Percentiles rank a stretch among this genome's conserved stretches.
Conservation (phyloP, 2,797 vertebrate genomes). For the Onychomys arenicola region DNA sequence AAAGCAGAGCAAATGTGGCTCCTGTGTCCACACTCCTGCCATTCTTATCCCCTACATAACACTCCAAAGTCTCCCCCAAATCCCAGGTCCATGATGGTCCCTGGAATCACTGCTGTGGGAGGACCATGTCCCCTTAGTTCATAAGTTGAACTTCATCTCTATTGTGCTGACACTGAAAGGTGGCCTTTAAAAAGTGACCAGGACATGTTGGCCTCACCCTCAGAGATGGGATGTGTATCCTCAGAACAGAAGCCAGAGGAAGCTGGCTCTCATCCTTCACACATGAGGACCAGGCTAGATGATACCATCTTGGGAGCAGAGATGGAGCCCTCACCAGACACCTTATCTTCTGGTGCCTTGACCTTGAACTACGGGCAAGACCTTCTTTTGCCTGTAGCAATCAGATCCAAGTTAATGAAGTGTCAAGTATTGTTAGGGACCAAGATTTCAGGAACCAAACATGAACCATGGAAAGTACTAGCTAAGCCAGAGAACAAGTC, state of each 20-base stretch:
- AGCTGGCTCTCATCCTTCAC: background rate
- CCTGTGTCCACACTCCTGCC: rapidly evolving
- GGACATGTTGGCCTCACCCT: background rate
- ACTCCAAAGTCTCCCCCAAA: background rate
- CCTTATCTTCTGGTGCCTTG: background rate
- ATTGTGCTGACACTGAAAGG: background rate
- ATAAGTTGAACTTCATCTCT: too few relatives aligned
- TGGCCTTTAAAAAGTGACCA: background rate
- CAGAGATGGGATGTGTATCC: background rate
- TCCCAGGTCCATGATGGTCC: too few relatives aligned
- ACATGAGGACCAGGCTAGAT: background rate
- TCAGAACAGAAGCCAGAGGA: too few relatives aligned
- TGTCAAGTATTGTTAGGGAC: too few relatives aligned
- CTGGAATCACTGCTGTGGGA: background rate
- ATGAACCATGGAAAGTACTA: too few relatives aligned
- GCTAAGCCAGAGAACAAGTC: too few relatives aligned
- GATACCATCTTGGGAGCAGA: background rate
- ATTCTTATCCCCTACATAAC: rapidly evolving
- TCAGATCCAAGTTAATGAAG: background rate
- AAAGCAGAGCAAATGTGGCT: background rate
- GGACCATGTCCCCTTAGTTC: background rate
- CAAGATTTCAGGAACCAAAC: too few relatives aligned
- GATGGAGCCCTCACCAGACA: background rate
- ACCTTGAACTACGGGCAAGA: background rate
- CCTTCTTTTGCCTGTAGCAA: background rate